A percentile compares a stretch with the other conserved stretches of the same genome.
Evolutionary conservation across 2,888 invertebrate genomes (phyloP).

Genomic region (Taenaris catops): DNA sequence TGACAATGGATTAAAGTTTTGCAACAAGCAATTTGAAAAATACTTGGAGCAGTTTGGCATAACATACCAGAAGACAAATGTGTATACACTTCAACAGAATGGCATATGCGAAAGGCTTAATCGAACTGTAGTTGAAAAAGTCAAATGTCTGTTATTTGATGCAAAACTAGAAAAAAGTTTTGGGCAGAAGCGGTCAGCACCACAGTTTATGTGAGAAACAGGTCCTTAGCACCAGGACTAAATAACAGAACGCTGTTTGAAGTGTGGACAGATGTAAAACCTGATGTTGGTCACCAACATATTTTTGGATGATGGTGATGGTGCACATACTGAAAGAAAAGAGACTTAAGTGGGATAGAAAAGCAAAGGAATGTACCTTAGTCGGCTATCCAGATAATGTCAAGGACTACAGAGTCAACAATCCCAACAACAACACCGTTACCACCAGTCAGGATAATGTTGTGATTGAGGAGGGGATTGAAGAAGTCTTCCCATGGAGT

Average conservation of each 20-base stretch:
- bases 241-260: slow-evolving; percentile 34
- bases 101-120: slow-evolving; percentile 34
- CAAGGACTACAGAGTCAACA: slow-evolving; percentile 8
- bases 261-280: background rate
- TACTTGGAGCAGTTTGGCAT: slow-evolving; percentile 32
- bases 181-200: slow-evolving; percentile 36
- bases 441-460: slow-evolving; percentile 5
- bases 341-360: slow-evolving; percentile 12
- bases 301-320: slow-evolving; percentile 10
- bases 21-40: slow-evolving; percentile 15
- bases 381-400: slow-evolving; percentile 5
- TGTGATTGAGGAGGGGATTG: slow-evolving; percentile 1
- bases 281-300: no score
- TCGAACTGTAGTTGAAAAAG: slow-evolving; percentile 19
- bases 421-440: background rate
- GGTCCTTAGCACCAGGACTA: slow-evolving; percentile 16
- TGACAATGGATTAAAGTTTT: slow-evolving; percentile 22
- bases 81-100: slow-evolving; percentile 36
- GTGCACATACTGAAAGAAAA: slow-evolving; percentile 22
- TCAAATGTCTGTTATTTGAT: slow-evolving; percentile 18
- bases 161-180: slow-evolving; percentile 16
- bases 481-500: no score
- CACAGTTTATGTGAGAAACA: slow-evolving; percentile 22
- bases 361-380: background rate
- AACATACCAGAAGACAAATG: slow-evolving; percentile 24